phyloP scores from a whole-genome alignment of 1,140 invertebrate species.

The Holotrichia oblita region DNA sequence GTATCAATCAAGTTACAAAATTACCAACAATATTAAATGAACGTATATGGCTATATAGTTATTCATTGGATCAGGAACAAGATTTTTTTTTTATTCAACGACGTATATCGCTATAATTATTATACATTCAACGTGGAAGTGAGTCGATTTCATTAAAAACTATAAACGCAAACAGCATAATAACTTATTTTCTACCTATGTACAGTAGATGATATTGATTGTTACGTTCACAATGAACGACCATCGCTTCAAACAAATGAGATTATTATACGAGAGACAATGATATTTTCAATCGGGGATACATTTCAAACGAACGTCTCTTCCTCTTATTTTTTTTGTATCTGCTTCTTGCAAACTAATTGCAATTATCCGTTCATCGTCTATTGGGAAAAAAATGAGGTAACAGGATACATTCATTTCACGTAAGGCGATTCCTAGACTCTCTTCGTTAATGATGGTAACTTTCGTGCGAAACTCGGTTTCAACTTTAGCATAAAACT shows the following conservation, averaged over 20 bases:
- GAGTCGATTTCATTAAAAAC: not conserved
- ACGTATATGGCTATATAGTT: too few relatives aligned
- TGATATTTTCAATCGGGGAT: not conserved
- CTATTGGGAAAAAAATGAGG: not conserved
- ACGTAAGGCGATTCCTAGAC: not conserved
- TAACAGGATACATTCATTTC: constrained; percentile 7
- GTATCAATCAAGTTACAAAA: too few relatives aligned
- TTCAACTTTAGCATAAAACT: not conserved
- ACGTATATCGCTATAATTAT: too few relatives aligned
- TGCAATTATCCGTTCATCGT: not conserved
- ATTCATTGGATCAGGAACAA: not conserved
- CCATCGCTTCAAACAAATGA: not conserved
- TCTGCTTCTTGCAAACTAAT: constrained; percentile 4
- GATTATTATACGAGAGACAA: not conserved
- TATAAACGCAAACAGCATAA: not conserved
- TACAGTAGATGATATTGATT: too few relatives aligned
- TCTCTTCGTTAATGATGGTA: not conserved
- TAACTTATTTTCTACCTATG: not conserved
- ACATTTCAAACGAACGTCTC: not conserved
- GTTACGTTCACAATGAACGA: not conserved
- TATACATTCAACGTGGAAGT: not conserved
- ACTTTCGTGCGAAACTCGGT: not conserved
- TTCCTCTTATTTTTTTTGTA: too few relatives aligned
- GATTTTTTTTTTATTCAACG: too few relatives aligned
- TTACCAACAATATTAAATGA: too few relatives aligned